phyloP scores from a whole-genome alignment of 2,797 vertebrate genomes.

The Podarcis siculus region DNA sequence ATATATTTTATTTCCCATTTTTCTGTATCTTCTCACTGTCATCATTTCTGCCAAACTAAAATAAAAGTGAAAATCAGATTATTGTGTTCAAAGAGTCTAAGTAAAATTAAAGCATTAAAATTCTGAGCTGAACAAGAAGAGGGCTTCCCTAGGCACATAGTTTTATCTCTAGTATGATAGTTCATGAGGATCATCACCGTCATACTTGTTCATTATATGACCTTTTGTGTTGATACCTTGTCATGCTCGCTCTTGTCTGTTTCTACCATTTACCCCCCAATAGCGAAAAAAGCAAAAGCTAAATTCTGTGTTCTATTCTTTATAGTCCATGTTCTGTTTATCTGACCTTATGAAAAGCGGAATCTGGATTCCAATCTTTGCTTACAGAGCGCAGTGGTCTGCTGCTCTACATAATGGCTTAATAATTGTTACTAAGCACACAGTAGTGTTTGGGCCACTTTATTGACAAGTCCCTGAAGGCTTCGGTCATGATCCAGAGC shows the following conservation, averaged over 20 bases:
- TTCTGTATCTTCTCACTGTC: background rate
- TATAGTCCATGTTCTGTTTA: background rate
- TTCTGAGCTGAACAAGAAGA: no score
- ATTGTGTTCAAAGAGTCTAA: background rate
- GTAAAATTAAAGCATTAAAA: no score
- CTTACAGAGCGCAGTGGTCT: background rate
- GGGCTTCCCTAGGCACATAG: background rate
- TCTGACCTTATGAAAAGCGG: background rate
- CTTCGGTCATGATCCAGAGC: background rate
- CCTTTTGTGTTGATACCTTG: background rate
- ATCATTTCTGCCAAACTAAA: background rate
- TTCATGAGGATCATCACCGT: no score
- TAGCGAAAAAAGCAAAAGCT: background rate
- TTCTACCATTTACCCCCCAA: background rate
- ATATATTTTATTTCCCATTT: background rate
- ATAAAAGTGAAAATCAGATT: background rate
- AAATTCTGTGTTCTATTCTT: background rate
- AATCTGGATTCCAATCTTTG: background rate
- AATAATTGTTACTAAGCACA: conserved; percentile 2
- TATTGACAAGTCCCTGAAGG: background rate
- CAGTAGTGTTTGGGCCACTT: background rate
- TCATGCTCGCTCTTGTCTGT: background rate
- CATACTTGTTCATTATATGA: no score
- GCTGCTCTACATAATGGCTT: background rate
- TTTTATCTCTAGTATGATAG: background rate